Evolutionary conservation across 1,140 invertebrate genomes (phyloP).

Genomic region (Ips nitidus): DNA sequence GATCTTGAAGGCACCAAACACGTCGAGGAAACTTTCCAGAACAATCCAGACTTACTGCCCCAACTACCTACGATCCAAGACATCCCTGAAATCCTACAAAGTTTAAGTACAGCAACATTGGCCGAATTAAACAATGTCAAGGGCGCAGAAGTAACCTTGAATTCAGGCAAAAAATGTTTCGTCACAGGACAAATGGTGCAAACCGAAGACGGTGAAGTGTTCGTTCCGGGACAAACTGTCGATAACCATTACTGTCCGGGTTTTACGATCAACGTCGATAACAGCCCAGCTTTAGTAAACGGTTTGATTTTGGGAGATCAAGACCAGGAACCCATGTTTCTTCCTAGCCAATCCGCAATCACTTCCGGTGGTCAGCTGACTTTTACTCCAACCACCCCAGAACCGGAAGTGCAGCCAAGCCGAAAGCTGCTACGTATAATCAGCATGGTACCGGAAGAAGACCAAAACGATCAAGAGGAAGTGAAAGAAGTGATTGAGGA

Average conservation of each 20-base stretch:
- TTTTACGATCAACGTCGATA: conserved; percentile 67
- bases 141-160: conserved; percentile 48
- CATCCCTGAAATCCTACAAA: conserved; percentile 64
- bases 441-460: conserved; percentile 39
- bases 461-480: conserved; percentile 40
- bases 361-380: conserved; percentile 56
- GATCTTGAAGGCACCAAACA: conserved; percentile 60
- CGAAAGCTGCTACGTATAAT: conserved; percentile 34
- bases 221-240: conserved; percentile 74
- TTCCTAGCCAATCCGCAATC: conserved; percentile 62
- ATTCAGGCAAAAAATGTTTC: conserved; percentile 59
- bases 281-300: conserved; percentile 68
- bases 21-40: conserved; percentile 57
- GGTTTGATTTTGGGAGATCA: conserved; percentile 51
- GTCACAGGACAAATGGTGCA: conserved; percentile 69
- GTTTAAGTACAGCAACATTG: conserved; percentile 62
- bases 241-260: conserved; percentile 73
- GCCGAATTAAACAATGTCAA: conserved; percentile 57
- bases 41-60: conserved; percentile 54
- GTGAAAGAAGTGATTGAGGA: conserved; percentile 32
- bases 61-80: conserved; percentile 64
- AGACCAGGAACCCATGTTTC: conserved; percentile 54
- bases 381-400: conserved; percentile 50
- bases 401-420: conserved; percentile 39
- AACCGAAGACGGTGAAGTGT: conserved; percentile 66